A percentile compares a stretch with the other conserved stretches of the same genome.
Conservation (phyloP, 2,113 vertebrate species). For the Malurus melanocephalus region DNA sequence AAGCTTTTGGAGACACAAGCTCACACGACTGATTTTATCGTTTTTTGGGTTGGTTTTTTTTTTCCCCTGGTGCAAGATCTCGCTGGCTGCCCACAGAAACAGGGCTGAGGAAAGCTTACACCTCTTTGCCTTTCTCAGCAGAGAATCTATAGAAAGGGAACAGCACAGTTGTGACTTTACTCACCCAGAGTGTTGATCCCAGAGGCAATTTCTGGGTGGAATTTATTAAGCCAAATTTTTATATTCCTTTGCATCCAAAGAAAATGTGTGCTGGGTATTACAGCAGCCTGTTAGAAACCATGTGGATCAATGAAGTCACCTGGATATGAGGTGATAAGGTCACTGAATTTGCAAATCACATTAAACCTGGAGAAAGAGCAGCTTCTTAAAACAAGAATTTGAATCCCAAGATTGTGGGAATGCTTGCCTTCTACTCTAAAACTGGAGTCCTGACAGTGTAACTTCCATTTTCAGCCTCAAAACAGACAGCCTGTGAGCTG, state of each 20-base stretch:
- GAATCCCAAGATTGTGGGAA: rapidly evolving
- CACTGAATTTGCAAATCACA: neutral
- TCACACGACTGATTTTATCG: neutral
- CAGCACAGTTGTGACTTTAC: neutral
- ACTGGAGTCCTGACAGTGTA: neutral
- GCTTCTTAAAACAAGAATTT: neutral
- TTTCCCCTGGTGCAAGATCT: neutral
- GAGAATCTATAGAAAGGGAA: neutral
- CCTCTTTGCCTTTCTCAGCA: neutral
- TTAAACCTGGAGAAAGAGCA: neutral
- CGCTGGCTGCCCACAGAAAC: neutral
- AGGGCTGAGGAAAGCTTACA: neutral
- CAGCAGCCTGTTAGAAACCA: neutral
- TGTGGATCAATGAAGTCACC: neutral
- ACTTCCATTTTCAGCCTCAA: neutral
- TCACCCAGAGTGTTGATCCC: neutral
- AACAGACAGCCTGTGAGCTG: rapidly evolving
- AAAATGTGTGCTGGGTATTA: neutral
- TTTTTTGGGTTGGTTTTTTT: neutral
- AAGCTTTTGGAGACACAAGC: neutral
- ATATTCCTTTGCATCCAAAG: neutral
- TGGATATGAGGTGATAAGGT: neutral
- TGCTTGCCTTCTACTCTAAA: neutral
- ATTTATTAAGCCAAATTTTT: neutral
- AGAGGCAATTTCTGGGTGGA: neutral